A percentile compares a stretch with the other conserved stretches of the same genome.
phyloP scores from a whole-genome alignment of 2,888 invertebrate species.

The Oasisia sp. region DNA sequence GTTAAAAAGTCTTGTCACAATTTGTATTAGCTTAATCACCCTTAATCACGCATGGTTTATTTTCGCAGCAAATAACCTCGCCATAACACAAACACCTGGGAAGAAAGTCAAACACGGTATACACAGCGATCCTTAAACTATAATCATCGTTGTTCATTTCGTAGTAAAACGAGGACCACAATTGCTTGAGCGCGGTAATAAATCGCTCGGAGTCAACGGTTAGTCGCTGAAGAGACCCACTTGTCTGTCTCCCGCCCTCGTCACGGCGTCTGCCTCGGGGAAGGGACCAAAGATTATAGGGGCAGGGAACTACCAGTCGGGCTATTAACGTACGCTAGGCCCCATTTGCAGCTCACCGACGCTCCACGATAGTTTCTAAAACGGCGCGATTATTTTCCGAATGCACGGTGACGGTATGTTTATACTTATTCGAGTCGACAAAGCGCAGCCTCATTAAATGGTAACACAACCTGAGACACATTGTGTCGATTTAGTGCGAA shows the following conservation, averaged over 20 bases:
- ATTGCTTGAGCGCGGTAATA: not conserved
- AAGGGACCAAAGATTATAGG: not conserved
- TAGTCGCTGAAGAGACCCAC: not conserved
- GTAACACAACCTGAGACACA: not conserved
- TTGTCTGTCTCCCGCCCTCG: not conserved
- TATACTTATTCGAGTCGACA: not conserved
- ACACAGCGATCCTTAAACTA: too few relatives aligned
- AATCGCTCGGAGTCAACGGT: not conserved
- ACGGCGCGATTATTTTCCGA: not conserved
- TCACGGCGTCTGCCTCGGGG: not conserved
- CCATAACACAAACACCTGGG: too few relatives aligned
- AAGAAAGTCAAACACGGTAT: too few relatives aligned
- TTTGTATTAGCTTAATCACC: too few relatives aligned
- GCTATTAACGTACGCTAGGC: not conserved
- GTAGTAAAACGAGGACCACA: too few relatives aligned
- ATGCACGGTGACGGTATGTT: not conserved
- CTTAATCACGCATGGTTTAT: too few relatives aligned
- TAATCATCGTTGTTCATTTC: too few relatives aligned
- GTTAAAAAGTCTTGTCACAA: too few relatives aligned
- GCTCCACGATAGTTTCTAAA: not conserved
- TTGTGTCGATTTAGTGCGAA: not conserved
- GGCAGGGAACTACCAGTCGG: not conserved
- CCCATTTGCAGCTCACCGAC: not conserved
- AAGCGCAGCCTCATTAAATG: not conserved
- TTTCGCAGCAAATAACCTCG: too few relatives aligned